Evolutionary conservation across 2,113 vertebrate species (phyloP), one percentile per base, ranked within the genome.

Genomic region (Capreolus pygargus): DNA sequence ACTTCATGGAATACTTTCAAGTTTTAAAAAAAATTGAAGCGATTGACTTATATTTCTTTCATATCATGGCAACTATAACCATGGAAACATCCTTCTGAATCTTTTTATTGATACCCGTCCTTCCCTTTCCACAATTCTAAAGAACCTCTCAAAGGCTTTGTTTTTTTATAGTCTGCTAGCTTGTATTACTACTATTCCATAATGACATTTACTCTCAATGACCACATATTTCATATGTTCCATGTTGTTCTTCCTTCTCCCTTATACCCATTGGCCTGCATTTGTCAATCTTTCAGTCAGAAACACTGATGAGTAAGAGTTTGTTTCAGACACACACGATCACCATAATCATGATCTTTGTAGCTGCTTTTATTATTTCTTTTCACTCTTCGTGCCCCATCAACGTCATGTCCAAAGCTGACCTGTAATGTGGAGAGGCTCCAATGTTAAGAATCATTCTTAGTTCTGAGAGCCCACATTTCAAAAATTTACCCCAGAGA

Each of bases 211-310:
- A 78, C 36, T 88, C 54, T 30, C 86, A 45, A 1, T n/a, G 47
- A 60, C 21, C 57, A 39, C 1, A 0, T 12, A 84, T 33, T 76
- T 23, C 50, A 19, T 3, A 61, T 6, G 1, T 21, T 33, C 21
- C 30, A 21, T 19, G 43, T 11, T 55, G 3, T 70, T 50, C 17
- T 47, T n/a, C 36, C 30, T 55, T 52, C 5, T 74, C 19, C 36
- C 47, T 78, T 36, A n/a, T 0, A 19, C 8, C 58, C 21, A 27
- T 0, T 47, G 9, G 2, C 33, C 43, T 74, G 45, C 12, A 0
- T 57, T 33, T 92, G 17, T 55, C 50, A 74, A 6, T 33, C 39
- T 79, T 33, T 91, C 36, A 30, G 10, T 55, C 30, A 57, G 78
- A 57, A 57, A 60, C 15, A 21, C 1, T 17, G 79, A 57, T 15